Evolutionary conservation across 2,113 vertebrate species (phyloP).

Genomic region (Bucco capensis): DNA sequence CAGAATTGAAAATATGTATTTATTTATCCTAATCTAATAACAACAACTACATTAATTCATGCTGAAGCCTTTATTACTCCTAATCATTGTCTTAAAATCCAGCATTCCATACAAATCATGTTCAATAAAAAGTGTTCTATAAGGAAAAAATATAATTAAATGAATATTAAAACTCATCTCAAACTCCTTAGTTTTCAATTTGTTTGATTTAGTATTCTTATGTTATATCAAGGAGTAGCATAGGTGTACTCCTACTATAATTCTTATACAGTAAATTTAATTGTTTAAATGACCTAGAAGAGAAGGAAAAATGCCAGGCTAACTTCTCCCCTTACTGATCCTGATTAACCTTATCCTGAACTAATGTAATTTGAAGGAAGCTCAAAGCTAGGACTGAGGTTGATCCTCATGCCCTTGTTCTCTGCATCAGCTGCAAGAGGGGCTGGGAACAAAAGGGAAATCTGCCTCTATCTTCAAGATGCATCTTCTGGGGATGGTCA

Average conservation of each 20-base stretch:
- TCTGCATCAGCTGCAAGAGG: neutral
- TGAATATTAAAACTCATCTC: neutral
- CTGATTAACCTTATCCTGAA: neutral
- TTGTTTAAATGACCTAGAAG: no score
- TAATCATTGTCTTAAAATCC: neutral
- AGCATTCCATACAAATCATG: neutral
- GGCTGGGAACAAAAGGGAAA: neutral
- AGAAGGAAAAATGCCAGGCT: neutral
- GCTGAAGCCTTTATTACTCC: neutral
- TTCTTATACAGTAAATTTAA: neutral
- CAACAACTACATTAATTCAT: neutral
- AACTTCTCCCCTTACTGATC: neutral
- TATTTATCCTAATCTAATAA: neutral
- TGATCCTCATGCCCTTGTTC: neutral
- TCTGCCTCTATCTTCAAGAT: neutral
- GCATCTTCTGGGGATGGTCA: neutral
- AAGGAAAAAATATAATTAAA: neutral
- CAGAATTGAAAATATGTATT: neutral
- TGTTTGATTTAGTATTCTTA: neutral
- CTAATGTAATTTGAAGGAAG: neutral
- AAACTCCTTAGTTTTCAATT: neutral
- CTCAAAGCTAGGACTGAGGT: neutral
- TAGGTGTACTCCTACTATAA: neutral
- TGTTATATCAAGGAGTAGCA: neutral
- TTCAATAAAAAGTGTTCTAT: neutral